Evolutionary conservation across 92 coral and sea anemone species (phyloP).

Genomic region (Bergia puertoricense): DNA sequence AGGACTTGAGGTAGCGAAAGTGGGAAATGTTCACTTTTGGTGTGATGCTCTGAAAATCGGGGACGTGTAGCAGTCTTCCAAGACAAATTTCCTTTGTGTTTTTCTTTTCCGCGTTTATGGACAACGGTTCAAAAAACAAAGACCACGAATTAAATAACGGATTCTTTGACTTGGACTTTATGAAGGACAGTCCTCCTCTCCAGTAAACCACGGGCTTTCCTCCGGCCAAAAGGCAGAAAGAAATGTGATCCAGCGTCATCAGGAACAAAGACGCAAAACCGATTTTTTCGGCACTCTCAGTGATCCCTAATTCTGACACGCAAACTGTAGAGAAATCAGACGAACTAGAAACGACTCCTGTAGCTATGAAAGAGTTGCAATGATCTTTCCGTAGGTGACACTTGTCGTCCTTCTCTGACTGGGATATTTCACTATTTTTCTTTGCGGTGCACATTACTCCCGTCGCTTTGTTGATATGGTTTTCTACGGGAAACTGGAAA

Average conservation of each 20-base stretch:
- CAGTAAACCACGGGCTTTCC: constrained; percentile 17
- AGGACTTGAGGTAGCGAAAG: background rate
- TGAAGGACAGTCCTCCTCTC: constrained; percentile 18
- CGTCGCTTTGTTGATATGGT: constrained; percentile 1
- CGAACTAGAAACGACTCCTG: background rate
- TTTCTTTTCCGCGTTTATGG: background rate
- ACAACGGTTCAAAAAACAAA: constrained; percentile 26
- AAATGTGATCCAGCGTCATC: constrained; percentile 31
- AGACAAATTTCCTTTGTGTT: constrained; percentile 10
- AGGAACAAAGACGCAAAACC: constrained; percentile 27
- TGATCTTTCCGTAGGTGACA: too few relatives aligned
- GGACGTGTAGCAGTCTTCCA: background rate
- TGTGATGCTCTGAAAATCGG: constrained; percentile 3
- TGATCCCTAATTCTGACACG: constrained; percentile 18
- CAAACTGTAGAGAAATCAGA: background rate
- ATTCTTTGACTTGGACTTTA: background rate
- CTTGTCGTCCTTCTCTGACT: too few relatives aligned
- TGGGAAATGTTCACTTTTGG: background rate
- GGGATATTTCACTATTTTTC: too few relatives aligned
- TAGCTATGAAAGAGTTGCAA: constrained; percentile 1
- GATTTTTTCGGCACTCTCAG: background rate
- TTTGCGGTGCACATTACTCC: too few relatives aligned
- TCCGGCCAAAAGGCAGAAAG: constrained; percentile 24
- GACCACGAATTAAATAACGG: constrained; percentile 5
- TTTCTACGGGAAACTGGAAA: too few relatives aligned